Percentiles rank a stretch among this genome's conserved stretches.
phyloP scores from a whole-genome alignment of 2,113 vertebrate genomes.

The Rhinogobius similis region DNA sequence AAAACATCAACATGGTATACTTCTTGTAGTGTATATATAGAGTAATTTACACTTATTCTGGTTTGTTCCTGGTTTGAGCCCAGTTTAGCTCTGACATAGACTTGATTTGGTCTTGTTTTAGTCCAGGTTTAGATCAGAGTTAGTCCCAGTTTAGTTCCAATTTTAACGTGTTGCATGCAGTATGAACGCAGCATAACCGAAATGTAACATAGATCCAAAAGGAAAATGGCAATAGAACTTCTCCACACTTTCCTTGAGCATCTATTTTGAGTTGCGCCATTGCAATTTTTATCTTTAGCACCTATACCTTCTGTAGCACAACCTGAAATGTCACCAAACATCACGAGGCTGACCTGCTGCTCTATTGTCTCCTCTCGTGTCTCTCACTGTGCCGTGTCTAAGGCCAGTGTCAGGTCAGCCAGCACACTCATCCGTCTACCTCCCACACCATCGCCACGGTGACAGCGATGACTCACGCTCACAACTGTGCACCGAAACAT shows the following conservation, averaged over 20 bases:
- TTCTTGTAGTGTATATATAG: too few relatives aligned
- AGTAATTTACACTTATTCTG: too few relatives aligned
- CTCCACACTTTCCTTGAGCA: background rate
- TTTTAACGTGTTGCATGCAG: too few relatives aligned
- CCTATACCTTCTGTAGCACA: conserved; percentile 14
- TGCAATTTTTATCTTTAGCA: background rate
- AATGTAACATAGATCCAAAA: too few relatives aligned
- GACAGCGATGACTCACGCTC: conserved; percentile 63
- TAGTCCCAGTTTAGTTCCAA: too few relatives aligned
- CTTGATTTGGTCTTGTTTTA: too few relatives aligned
- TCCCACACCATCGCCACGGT: conserved; percentile 46
- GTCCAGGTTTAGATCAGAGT: too few relatives aligned
- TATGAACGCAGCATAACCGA: too few relatives aligned
- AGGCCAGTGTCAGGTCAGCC: conserved; percentile 39
- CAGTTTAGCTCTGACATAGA: too few relatives aligned
- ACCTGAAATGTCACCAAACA: conserved; percentile 28
- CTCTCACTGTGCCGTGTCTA: conserved; percentile 28
- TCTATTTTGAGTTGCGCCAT: background rate
- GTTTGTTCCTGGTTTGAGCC: too few relatives aligned
- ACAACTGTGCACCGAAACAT: conserved; percentile 35
- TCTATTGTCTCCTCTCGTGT: conserved; percentile 39
- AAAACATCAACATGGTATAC: too few relatives aligned
- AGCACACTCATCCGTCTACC: conserved; percentile 49
- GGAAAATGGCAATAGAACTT: too few relatives aligned
- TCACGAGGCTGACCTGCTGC: conserved; percentile 19